Percentiles rank a stretch among this genome's conserved stretches.
These are phyloP conservation scores for Apodemia mormo DNA, from an alignment of 2,888 invertebrate species.

Conservation along the genomic window DNA sequence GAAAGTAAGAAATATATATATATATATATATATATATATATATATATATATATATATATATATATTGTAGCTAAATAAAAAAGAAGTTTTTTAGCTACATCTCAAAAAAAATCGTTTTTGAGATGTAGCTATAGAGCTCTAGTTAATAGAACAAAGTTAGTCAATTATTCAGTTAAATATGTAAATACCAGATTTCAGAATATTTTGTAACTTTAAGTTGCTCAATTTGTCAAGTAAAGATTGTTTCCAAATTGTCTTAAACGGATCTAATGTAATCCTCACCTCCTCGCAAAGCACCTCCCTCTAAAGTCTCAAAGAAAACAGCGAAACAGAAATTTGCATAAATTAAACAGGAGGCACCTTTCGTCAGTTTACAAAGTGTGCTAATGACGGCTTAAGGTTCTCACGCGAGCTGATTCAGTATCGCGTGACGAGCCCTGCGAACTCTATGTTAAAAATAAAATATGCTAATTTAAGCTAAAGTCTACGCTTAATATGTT, in stretches of 20 bases:
- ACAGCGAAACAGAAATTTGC: slow-evolving; percentile 73
- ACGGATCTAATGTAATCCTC: slow-evolving; percentile 40
- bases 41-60: too few relatives aligned
- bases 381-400: slow-evolving; percentile 55
- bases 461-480: too few relatives aligned
- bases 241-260: slow-evolving; percentile 42
- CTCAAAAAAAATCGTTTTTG: too few relatives aligned
- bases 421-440: slow-evolving; percentile 51
- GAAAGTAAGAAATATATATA: too few relatives aligned
- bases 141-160: too few relatives aligned
- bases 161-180: not conserved
- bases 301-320: slow-evolving; percentile 62
- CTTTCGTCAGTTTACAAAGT: slow-evolving; percentile 62
- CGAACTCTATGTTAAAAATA: too few relatives aligned
- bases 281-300: slow-evolving; percentile 42
- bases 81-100: too few relatives aligned
- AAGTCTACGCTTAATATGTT: too few relatives aligned
- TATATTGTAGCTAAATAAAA: too few relatives aligned
- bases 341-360: slow-evolving; percentile 68
- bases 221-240: slow-evolving; percentile 35
- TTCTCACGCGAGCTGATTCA: slow-evolving; percentile 58
- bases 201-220: slow-evolving; percentile 25
- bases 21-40: too few relatives aligned
- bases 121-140: too few relatives aligned
- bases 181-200: not conserved